Percentiles rank a stretch among this genome's conserved stretches.
Evolutionary conservation across 2,888 invertebrate genomes (phyloP).

Genomic region (Xestoiulus laeticollis): DNA sequence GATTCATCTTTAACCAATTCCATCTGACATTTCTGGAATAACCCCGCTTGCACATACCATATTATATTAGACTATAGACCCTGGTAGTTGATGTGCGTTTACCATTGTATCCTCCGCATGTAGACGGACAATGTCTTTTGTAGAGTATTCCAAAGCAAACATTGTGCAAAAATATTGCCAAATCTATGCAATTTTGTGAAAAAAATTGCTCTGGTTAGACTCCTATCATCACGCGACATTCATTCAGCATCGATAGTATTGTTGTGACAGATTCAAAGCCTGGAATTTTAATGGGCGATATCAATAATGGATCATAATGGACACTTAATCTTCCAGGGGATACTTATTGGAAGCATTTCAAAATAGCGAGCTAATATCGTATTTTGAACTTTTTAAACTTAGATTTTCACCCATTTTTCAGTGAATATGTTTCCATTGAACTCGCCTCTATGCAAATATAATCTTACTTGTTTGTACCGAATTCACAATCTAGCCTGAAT

Average conservation of each 20-base stretch:
- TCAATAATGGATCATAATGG: not conserved
- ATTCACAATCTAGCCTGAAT: not conserved
- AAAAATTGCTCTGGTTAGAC: not conserved
- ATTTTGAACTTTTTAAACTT: not conserved
- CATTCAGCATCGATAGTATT: not conserved
- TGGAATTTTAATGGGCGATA: not conserved
- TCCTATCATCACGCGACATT: constrained; percentile 2
- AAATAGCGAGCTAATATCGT: not conserved
- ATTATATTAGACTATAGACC: too few species aligned
- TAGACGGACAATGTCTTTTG: not conserved
- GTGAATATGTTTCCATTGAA: not conserved
- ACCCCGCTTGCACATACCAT: not conserved
- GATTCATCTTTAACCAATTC: not conserved
- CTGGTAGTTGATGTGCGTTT: not conserved
- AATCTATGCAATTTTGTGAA: not conserved
- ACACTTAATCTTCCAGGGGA: not conserved
- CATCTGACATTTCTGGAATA: not conserved
- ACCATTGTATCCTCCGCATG: not conserved
- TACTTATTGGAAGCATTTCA: constrained; percentile 2
- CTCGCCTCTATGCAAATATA: not conserved
- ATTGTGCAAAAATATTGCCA: not conserved
- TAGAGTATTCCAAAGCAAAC: not conserved
- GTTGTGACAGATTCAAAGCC: not conserved
- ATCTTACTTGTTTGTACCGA: not conserved
- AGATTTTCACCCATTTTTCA: not conserved